Percentiles rank a stretch among this genome's conserved stretches.
These are phyloP conservation scores for Plectropomus leopardus DNA, from an alignment of 2,113 vertebrate genomes.

Conservation along the genomic window DNA sequence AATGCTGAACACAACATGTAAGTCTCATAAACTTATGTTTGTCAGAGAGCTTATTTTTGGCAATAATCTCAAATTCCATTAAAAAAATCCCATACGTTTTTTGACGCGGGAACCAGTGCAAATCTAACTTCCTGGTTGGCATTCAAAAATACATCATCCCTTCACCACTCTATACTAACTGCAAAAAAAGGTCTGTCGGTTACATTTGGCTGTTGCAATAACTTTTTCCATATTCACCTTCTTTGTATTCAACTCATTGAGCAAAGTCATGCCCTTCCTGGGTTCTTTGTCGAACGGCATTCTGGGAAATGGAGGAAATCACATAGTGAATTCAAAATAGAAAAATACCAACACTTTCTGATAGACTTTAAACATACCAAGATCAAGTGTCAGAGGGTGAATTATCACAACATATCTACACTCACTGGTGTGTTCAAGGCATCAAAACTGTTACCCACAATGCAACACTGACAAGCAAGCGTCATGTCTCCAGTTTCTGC, in stretches of 20 bases:
- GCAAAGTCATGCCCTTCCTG: not conserved
- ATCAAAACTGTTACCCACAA: constrained; percentile 39
- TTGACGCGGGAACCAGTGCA: too few species aligned
- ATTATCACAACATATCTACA: not conserved
- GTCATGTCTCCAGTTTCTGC: not conserved
- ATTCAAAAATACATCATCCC: too few species aligned
- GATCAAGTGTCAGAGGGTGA: not conserved
- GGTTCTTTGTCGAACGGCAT: not conserved
- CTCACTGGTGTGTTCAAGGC: constrained; percentile 12
- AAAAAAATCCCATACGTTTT: too few species aligned
- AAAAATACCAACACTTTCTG: not conserved
- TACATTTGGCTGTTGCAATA: not conserved
- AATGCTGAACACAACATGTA: too few species aligned
- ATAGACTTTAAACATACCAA: not conserved
- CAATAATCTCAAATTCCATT: too few species aligned
- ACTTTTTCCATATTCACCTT: not conserved
- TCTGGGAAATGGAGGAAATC: constrained; percentile 54
- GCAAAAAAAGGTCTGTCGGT: not conserved
- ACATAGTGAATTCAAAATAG: not conserved
- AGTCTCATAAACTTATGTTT: too few species aligned
- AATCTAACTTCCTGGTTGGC: too few species aligned
- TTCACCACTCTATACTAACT: not conserved
- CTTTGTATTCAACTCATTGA: not conserved
- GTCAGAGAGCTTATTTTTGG: too few species aligned
- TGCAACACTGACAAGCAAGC: constrained; percentile 44